These are phyloP conservation scores for Deroplatys truncata DNA, from an alignment of 2,888 invertebrate genomes.

Conservation along the genomic window DNA sequence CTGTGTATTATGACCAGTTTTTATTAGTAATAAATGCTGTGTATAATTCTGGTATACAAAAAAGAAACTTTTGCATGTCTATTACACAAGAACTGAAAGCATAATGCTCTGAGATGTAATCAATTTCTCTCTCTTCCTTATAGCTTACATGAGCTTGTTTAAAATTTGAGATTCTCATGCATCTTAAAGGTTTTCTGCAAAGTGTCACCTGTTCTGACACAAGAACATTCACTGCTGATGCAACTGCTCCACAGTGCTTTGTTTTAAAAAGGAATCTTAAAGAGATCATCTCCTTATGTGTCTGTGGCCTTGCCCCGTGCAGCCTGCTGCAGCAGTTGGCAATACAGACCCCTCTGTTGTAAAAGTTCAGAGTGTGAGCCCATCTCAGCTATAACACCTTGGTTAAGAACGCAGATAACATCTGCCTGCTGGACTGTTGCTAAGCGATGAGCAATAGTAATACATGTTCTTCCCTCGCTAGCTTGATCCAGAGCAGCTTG, in stretches of 20 bases:
- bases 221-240: not conserved
- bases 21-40: too few species aligned
- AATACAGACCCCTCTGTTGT: constrained; percentile 59
- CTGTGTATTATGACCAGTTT: too few species aligned
- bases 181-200: not conserved
- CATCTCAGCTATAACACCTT: constrained; percentile 69
- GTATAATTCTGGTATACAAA: too few species aligned
- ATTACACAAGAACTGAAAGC: too few species aligned
- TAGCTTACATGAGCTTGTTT: not conserved
- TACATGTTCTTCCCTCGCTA: constrained; percentile 72
- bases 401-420: constrained; percentile 78
- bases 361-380: constrained; percentile 76
- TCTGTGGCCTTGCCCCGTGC: not conserved
- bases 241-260: not conserved
- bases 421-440: constrained; percentile 80
- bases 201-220: not conserved
- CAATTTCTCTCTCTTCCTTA: not conserved
- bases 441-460: constrained; percentile 83
- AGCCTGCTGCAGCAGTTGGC: constrained; percentile 55
- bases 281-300: not conserved
- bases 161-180: not conserved
- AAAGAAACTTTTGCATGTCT: too few species aligned
- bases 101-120: too few species aligned
- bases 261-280: not conserved
- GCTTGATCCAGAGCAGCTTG: constrained; percentile 83